Conservation (phyloP, 2,888 invertebrate species). For the Hoplodrina ambigua region DNA sequence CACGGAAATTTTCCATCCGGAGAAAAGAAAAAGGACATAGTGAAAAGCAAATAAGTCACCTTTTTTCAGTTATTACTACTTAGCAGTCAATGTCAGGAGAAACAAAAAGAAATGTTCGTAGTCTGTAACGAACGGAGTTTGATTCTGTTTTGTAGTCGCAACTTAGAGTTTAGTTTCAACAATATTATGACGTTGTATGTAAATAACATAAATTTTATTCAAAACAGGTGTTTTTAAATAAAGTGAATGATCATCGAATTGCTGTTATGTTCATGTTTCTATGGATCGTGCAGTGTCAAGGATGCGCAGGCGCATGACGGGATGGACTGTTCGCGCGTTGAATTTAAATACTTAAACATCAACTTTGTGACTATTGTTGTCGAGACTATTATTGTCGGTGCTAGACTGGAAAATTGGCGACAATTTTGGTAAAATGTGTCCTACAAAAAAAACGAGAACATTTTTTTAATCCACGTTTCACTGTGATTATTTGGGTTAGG, state of each 20-base stretch:
- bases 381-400: conserved; percentile 19
- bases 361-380: conserved; percentile 12
- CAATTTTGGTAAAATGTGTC: conserved; percentile 16
- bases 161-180: background rate
- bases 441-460: background rate
- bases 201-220: background rate
- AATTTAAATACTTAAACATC: conserved; percentile 36
- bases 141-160: background rate
- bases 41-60: no score
- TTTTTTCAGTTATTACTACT: no score
- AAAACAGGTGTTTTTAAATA: background rate
- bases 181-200: background rate
- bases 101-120: no score
- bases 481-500: background rate
- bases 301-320: conserved; percentile 61
- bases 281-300: conserved; percentile 61
- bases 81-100: no score
- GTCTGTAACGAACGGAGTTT: no score
- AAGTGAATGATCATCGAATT: conserved; percentile 19
- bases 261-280: conserved; percentile 5
- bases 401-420: conserved; percentile 43
- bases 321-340: conserved; percentile 30
- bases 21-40: no score
- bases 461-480: background rate
- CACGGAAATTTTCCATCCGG: no score